Base-by-base conservation (phyloP, 2,113 vertebrate genomes). In the Chaetorhynchus papuensis region DNA sequence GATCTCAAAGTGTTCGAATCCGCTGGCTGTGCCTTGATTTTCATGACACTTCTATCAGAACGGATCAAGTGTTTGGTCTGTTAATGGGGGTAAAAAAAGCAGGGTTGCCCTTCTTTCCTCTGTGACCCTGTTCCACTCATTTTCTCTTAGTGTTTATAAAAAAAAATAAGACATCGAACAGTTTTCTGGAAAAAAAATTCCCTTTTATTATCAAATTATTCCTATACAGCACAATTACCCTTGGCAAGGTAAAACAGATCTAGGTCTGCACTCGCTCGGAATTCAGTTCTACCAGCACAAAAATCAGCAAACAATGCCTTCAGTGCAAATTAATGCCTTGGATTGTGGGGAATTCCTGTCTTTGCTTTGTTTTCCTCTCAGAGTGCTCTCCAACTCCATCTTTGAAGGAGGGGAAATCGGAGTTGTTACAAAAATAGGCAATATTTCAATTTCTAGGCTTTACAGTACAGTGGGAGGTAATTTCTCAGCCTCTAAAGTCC, bases 131-230 rank as follows among this genome's bases (percentile, higher is more conserved):
- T 88, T 74, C 37, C 8, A 6, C 33, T 61, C 42, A 2, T 1
- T 26, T 86, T 41, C 45, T 50, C 7, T n/a, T 26, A 11, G 7
- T 7, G 7, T 65, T 81, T 44, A 2, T 23, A 30, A n/a, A 14
- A 72, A 39, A 87, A 84, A 59, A n/a, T 2, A 33, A 83, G 16
- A 35, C 35, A 71, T 27, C 33, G 24, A 44, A 50, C 37, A 71
- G 22, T 71, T 89, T 93, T 83, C n/a, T 96, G 97, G 96, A 96
- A 97, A 98, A 71, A 78, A 96, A 96, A 9, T 97, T 44, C 13
- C 56, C 7, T 94, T 98, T 98, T 98, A 98, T 95, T 98, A 97
- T 96, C 83, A 98, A 98, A 97, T 80, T 89, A 60, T 47, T 76
- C 53, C 63, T 92, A 26, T 88, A 76, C 57, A 89, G 82, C 59